A percentile compares a stretch with the other conserved stretches of the same genome.
Conservation (phyloP, 92 coral and sea anemone species). For the Bergia sp. region DNA sequence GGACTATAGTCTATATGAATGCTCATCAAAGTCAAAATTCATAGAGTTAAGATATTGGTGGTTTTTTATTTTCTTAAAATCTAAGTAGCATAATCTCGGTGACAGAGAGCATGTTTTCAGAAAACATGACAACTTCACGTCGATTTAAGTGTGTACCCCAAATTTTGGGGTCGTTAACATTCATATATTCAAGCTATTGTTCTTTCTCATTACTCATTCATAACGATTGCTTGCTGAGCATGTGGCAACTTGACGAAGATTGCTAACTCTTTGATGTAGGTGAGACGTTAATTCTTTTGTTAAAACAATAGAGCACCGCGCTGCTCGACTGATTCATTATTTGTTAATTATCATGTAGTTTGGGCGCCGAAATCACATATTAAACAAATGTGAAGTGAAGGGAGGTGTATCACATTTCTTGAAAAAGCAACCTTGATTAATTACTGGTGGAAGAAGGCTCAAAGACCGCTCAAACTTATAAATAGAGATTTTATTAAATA, state of each 20-base stretch:
- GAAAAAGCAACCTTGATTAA: no score
- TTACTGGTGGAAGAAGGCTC: no score
- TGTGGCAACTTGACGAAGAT: conserved; percentile 10
- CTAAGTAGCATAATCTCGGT: no score
- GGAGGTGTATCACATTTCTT: no score
- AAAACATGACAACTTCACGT: conserved; percentile 16
- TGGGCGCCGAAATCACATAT: conserved; percentile 16
- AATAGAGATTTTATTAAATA: no score
- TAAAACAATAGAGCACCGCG: conserved; percentile 17
- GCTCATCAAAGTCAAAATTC: no score
- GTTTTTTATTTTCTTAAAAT: no score
- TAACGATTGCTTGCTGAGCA: conserved; percentile 17
- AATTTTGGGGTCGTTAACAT: background rate
- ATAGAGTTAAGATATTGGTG: no score
- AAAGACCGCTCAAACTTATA: no score
- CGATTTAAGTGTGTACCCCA: background rate
- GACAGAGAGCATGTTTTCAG: no score
- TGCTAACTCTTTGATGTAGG: conserved; percentile 40
- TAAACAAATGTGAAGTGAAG: conserved; percentile 16
- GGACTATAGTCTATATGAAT: no score
- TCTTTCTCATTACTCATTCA: background rate
- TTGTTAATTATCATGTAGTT: no score
- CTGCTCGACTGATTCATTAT: conserved; percentile 19
- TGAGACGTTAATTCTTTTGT: conserved; percentile 34
- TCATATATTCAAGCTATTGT: background rate